Evolutionary conservation across 2,888 invertebrate genomes (phyloP).

Genomic region (Argyra leucocephala): DNA sequence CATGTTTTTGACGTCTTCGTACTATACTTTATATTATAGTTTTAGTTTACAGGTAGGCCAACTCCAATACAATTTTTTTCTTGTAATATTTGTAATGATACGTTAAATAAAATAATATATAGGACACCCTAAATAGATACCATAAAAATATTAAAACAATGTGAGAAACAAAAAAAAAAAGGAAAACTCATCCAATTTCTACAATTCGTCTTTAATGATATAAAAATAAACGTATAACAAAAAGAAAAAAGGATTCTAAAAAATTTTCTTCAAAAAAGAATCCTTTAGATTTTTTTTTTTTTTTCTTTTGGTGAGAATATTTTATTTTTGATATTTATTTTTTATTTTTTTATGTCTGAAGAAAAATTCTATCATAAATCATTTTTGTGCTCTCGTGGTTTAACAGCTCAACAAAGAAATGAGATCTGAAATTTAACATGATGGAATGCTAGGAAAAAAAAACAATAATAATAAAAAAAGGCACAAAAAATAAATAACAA

Average conservation of each 20-base stretch:
- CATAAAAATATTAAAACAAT: too few species aligned
- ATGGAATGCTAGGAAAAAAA: neutral
- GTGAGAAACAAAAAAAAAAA: neutral
- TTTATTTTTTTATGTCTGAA: neutral
- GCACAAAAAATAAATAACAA: neutral
- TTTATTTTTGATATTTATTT: too few species aligned
- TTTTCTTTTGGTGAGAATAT: neutral
- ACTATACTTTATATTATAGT: too few species aligned
- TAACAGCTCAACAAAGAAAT: neutral
- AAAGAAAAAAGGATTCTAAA: neutral
- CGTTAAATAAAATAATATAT: too few species aligned
- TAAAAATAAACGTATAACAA: neutral
- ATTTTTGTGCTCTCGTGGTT: constrained; percentile 6
- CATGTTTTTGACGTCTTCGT: too few species aligned
- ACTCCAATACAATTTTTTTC: too few species aligned
- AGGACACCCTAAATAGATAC: too few species aligned
- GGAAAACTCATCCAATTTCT: neutral
- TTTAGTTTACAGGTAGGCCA: too few species aligned
- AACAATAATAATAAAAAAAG: neutral
- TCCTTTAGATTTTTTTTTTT: neutral
- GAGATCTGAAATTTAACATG: neutral
- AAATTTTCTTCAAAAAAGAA: neutral
- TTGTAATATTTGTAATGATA: too few species aligned
- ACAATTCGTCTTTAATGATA: neutral
- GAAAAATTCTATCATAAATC: neutral